Evolutionary conservation across 2,888 invertebrate genomes (phyloP).

Genomic region (Drosophila melanosoma): DNA sequence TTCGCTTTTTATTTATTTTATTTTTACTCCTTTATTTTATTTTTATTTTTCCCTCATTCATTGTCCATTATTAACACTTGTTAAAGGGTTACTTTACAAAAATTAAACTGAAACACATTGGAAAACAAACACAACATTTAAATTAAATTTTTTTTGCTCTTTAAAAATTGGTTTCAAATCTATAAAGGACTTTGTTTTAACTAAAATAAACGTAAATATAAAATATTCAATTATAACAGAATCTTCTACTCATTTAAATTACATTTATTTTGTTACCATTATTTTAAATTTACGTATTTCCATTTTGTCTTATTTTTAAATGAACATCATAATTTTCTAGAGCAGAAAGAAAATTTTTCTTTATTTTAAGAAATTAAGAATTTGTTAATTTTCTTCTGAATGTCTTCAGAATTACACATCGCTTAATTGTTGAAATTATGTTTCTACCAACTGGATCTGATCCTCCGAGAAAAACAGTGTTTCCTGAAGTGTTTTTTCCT

Average conservation of each 20-base stretch:
- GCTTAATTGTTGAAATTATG: neutral
- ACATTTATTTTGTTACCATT: neutral
- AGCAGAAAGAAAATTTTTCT: neutral
- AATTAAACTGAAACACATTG: neutral
- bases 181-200: neutral
- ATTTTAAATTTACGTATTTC: neutral
- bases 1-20: constrained; percentile 46
- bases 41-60: constrained; percentile 12
- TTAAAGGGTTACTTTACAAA: neutral
- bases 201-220: neutral
- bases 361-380: neutral
- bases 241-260: neutral
- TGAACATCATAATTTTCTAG: neutral
- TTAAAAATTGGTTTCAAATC: neutral
- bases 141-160: neutral
- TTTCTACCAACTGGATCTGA: neutral
- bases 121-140: neutral
- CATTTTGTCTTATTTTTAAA: neutral
- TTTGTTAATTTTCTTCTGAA: neutral
- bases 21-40: constrained; percentile 16
- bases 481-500: neutral
- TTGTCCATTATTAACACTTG: neutral
- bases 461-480: neutral
- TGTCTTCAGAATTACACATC: neutral
- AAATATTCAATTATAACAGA: neutral